These are phyloP conservation scores for Prosapia bicincta DNA, from an alignment of 2,888 invertebrate species.

Conservation along the genomic window DNA sequence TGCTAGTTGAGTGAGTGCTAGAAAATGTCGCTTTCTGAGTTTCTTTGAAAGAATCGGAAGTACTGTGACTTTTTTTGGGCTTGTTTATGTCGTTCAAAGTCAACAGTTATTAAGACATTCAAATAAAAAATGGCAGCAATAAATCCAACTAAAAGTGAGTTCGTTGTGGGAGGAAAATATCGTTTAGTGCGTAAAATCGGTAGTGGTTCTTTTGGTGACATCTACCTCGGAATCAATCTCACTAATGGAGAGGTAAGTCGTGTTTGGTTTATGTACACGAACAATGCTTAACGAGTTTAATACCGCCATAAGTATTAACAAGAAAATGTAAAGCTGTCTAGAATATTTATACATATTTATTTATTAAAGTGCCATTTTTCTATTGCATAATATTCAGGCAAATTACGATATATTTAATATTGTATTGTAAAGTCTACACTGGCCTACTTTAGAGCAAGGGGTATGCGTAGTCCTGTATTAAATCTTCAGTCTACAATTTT, in stretches of 20 bases:
- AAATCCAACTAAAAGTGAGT: conserved; percentile 56
- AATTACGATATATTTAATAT: background rate
- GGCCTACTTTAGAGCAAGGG: background rate
- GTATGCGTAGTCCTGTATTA: background rate
- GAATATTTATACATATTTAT: too few relatives aligned
- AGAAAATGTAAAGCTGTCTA: too few relatives aligned
- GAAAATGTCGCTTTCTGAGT: background rate
- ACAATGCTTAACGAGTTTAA: too few relatives aligned
- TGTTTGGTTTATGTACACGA: background rate
- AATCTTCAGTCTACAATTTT: too few relatives aligned
- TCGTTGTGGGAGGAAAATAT: conserved; percentile 89
- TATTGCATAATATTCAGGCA: background rate
- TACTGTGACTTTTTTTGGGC: background rate
- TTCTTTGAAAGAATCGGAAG: background rate
- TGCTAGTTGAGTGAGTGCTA: background rate
- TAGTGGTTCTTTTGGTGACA: conserved; percentile 98
- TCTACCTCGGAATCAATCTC: conserved; percentile 91
- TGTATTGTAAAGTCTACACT: background rate
- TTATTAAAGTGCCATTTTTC: background rate
- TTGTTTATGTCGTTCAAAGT: background rate
- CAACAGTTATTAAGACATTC: conserved; percentile 1
- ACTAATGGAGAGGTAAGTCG: conserved; percentile 78
- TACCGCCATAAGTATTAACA: too few relatives aligned
- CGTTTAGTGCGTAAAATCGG: conserved; percentile 95
- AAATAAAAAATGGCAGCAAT: conserved; percentile 35